Conservation (phyloP, 2,113 vertebrate genomes). For the Terrapene triunguis region DNA sequence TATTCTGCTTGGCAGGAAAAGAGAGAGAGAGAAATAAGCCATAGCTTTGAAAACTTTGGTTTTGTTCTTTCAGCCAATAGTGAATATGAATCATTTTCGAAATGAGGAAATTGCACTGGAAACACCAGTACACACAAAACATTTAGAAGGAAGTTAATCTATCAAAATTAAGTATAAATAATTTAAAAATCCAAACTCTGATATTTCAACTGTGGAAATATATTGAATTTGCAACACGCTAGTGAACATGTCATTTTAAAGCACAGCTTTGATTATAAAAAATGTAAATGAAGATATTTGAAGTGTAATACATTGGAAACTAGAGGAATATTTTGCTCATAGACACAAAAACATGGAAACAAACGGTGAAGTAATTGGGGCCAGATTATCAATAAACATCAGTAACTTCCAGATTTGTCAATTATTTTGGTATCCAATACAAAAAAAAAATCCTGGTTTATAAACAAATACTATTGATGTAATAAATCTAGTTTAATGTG, state of each 20-base stretch:
- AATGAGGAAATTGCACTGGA: neutral
- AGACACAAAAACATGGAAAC: conserved; percentile 2
- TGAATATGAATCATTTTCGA: neutral
- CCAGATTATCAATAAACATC: conserved; percentile 2
- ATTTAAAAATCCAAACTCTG: conserved; percentile 41
- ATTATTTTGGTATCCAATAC: conserved; percentile 11
- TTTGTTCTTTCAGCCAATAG: conserved; percentile 1
- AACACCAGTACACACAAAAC: conserved; percentile 53
- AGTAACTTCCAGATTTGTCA: conserved; percentile 13
- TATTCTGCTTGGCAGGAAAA: neutral
- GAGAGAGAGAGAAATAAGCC: neutral
- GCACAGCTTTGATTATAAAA: conserved; percentile 44
- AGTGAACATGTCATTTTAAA: conserved; percentile 57
- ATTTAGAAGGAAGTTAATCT: conserved; percentile 69
- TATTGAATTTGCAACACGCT: conserved; percentile 56
- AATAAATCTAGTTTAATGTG: neutral
- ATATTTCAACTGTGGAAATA: conserved; percentile 57
- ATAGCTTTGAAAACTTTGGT: neutral
- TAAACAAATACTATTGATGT: neutral
- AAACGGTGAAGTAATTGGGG: neutral
- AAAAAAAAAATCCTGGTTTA: conserved; percentile 1
- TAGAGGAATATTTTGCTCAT: conserved; percentile 30
- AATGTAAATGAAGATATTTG: conserved; percentile 60
- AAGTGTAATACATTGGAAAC: conserved; percentile 26
- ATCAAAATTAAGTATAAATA: conserved; percentile 54